phyloP scores from a whole-genome alignment of 1,140 invertebrate species.

The Amyelois transitella region DNA sequence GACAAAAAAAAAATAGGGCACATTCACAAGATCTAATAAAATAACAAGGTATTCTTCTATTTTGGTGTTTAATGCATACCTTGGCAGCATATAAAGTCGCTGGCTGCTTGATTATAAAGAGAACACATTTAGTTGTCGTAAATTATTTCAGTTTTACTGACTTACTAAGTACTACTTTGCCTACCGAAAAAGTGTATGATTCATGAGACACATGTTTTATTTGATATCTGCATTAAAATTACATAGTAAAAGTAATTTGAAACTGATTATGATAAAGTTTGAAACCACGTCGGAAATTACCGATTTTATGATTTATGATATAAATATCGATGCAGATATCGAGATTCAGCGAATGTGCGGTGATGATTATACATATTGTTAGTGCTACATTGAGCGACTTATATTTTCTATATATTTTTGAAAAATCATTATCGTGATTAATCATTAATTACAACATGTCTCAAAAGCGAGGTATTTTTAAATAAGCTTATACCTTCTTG shows the following conservation, averaged over 20 bases:
- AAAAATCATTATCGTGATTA: too few relatives aligned
- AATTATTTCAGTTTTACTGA: not conserved
- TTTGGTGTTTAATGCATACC: conserved; percentile 53
- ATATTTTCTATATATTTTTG: too few relatives aligned
- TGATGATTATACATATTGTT: not conserved
- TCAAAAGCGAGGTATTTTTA: not conserved
- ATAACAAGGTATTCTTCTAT: conserved; percentile 10
- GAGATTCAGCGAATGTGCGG: not conserved
- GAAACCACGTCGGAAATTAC: not conserved
- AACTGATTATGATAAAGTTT: not conserved
- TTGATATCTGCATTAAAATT: not conserved
- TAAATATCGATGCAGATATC: not conserved
- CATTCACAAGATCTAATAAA: conserved; percentile 15
- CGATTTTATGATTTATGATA: not conserved
- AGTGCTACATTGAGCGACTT: not conserved
- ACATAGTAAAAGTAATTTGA: not conserved
- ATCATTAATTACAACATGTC: too few relatives aligned
- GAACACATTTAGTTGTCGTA: conserved; percentile 31
- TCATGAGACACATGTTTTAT: not conserved
- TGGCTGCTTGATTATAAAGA: conserved; percentile 68
- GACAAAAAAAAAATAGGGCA: conserved; percentile 5
- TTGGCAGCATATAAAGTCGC: conserved; percentile 74
- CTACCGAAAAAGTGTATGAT: not conserved
- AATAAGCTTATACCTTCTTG: conserved; percentile 86
- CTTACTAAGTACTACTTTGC: not conserved